Conservation (phyloP, 2,113 vertebrate genomes). For the Sporophila hypoxantha region DNA sequence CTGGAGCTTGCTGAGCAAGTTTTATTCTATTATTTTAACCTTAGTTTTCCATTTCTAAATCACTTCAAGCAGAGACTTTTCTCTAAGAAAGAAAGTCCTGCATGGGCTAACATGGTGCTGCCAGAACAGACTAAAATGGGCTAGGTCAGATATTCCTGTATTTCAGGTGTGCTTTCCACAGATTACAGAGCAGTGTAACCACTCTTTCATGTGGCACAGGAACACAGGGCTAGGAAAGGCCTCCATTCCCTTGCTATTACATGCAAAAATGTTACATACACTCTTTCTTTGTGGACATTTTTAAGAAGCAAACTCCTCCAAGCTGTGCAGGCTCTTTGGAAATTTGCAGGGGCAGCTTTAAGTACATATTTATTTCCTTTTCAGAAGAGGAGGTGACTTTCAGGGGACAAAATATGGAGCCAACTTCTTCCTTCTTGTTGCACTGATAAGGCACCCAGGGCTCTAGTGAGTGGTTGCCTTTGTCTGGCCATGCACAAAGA, state of each 20-base stretch:
- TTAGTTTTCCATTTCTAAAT: conserved; percentile 27
- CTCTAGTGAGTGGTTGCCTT: not conserved
- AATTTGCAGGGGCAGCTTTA: not conserved
- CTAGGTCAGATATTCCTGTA: not conserved
- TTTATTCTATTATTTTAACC: conserved; percentile 53
- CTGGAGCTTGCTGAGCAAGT: not conserved
- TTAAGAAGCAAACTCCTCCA: not conserved
- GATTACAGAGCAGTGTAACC: not conserved
- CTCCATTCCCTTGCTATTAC: not conserved
- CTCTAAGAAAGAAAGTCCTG: not conserved
- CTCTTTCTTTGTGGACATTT: not conserved
- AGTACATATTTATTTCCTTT: not conserved
- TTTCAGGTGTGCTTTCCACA: not conserved
- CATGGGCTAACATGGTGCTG: not conserved
- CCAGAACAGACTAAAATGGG: not conserved
- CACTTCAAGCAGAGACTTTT: not conserved
- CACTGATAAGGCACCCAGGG: not conserved
- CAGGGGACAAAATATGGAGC: not conserved
- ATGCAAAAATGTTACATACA: not conserved
- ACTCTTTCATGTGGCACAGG: not conserved
- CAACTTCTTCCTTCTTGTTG: not conserved
- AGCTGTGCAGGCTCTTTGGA: not conserved
- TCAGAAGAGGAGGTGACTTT: not conserved
- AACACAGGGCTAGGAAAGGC: not conserved
- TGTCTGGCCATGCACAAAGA: not conserved